A percentile compares a stretch with the other conserved stretches of the same genome.
Conservation (phyloP, 2,888 invertebrate genomes). For the Amitus sp. region DNA sequence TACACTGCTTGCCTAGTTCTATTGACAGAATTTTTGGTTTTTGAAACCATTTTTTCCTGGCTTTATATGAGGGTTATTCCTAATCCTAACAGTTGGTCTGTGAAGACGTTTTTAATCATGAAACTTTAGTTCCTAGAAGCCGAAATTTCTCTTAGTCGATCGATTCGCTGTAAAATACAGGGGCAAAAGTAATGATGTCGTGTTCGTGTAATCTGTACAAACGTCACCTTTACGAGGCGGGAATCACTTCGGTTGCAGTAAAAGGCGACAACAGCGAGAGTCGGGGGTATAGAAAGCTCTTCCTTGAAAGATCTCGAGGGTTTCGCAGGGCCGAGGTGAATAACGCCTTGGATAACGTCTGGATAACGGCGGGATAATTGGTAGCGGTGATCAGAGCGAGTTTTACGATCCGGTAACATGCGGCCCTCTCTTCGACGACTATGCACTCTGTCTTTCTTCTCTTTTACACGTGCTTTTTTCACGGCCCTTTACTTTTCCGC, state of each 20-base stretch:
- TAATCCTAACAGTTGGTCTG: too few relatives aligned
- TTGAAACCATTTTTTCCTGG: too few relatives aligned
- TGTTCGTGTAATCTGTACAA: slow-evolving; percentile 52
- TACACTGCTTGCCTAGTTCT: too few relatives aligned
- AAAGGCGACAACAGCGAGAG: slow-evolving; percentile 59
- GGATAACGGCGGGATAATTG: slow-evolving; percentile 66
- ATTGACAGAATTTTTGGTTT: too few relatives aligned
- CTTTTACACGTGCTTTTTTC: slow-evolving; percentile 22
- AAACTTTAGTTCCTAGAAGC: too few relatives aligned
- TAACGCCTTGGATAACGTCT: slow-evolving; percentile 60
- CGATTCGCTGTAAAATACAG: slow-evolving; percentile 29
- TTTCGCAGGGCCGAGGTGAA: slow-evolving; percentile 50
- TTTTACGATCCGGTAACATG: slow-evolving; percentile 64
- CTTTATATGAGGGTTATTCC: too few relatives aligned
- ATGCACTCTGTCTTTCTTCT: slow-evolving; percentile 27
- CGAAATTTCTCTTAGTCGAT: too few relatives aligned
- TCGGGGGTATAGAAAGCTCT: slow-evolving; percentile 27
- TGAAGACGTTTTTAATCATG: too few relatives aligned
- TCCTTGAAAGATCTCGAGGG: slow-evolving; percentile 47
- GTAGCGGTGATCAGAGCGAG: slow-evolving; percentile 64
- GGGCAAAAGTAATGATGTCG: slow-evolving; percentile 35
- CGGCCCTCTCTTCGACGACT: slow-evolving; percentile 45
- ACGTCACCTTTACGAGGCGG: slow-evolving; percentile 61
- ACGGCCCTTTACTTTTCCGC: background rate
- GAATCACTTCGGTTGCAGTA: slow-evolving; percentile 65